phyloP scores from a whole-genome alignment of 2,797 vertebrate genomes.

The Pangasius djambal region DNA sequence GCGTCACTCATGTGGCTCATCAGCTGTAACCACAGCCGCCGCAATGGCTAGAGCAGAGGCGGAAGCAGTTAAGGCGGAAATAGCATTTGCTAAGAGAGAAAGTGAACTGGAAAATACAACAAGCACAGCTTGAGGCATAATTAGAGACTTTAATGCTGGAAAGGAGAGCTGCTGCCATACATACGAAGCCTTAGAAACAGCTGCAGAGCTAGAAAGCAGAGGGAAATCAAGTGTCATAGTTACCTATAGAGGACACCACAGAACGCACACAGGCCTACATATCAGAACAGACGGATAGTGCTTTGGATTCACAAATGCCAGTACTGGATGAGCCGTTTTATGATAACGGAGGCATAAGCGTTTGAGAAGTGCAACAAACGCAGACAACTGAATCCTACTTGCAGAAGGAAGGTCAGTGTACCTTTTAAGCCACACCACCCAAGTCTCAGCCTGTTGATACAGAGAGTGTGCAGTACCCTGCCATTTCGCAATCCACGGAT shows the following conservation, averaged over 20 bases:
- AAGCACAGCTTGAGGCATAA: slow-evolving; percentile 15
- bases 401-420: neutral
- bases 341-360: neutral
- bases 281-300: neutral
- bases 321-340: neutral
- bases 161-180: neutral
- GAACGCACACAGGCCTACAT: neutral
- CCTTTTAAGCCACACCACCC: neutral
- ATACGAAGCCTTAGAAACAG: slow-evolving; percentile 1
- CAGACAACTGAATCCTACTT: neutral
- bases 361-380: neutral
- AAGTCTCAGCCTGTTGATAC: neutral
- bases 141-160: neutral
- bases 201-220: neutral
- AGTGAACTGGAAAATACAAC: slow-evolving; percentile 1
- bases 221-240: neutral
- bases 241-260: neutral
- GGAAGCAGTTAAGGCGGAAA: neutral
- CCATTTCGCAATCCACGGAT: neutral
- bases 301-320: neutral
- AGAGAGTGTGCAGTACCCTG: neutral
- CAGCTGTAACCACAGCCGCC: neutral
- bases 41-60: neutral
- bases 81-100: slow-evolving; percentile 6
- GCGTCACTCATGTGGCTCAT: neutral